Base-by-base conservation (phyloP, 2,113 vertebrate species). In the Panthera leo region DNA sequence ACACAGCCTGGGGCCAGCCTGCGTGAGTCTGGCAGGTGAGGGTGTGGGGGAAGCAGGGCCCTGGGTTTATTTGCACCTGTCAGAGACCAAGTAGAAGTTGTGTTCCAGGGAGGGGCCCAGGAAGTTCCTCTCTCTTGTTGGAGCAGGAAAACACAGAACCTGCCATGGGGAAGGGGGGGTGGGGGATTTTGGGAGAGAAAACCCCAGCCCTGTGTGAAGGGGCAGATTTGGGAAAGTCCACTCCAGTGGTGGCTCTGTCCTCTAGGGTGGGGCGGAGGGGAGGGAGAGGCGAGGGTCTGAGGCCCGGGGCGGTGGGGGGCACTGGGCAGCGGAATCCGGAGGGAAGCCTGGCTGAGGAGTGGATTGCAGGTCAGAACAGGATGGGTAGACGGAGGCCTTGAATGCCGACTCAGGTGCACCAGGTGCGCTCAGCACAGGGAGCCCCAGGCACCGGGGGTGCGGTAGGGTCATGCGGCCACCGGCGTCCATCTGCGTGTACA, bases 401-500 rank as follows among this genome's bases (percentile, higher is more conserved):
- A 25, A 34, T 34, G 19, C 51, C n/a, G 21, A 36, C 84, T 79
- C 10, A 10, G 14, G 61, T 73, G 82, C 27, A 25, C 31, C 36
- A 18, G 71, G 55, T 7, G 23, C 16, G 7, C 51, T 71, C 13
- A 1, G 34, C 67, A 21, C 27, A 45, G 42, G 65, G 39, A 48
- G 18, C 61, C 18, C 4, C 0, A 16, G 89, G 61, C 61, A 25
- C 7, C 14, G 53, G 65, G 61, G 15, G 13, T 4, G 18, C 27
- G 39, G 18, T 2, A 1, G 39, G 55, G 63, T 79, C 25, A 79
- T 79, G 14, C 0, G 9, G 61, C 51, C 29, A 25, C 58, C 15
- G 21, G 78, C 5, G 1, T 11, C 42, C 27, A 29, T 15, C 7
- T 0, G 1, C 3, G 42, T 4, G 16, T 9, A 9, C 25, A 39